phyloP scores from a whole-genome alignment of 2,113 vertebrate species.

The Herpailurus yagouaroundi region DNA sequence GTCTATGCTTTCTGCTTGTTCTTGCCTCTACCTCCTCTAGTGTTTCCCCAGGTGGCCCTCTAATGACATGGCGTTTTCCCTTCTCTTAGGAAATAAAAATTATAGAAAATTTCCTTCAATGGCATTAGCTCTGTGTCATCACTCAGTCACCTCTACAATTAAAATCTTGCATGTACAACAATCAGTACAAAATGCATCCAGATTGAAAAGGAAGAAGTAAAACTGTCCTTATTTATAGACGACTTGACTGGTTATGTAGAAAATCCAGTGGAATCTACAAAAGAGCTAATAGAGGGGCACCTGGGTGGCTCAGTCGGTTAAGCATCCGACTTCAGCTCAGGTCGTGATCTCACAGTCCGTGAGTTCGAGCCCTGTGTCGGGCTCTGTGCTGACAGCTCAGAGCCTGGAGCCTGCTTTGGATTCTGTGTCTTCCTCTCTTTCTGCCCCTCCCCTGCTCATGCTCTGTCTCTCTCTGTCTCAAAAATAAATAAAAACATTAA shows the following conservation, averaged over 20 bases:
- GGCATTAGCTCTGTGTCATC: not conserved
- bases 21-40: not conserved
- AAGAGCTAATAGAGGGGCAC: not conserved
- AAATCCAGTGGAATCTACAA: not conserved
- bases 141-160: not conserved
- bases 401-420: too few species aligned
- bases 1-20: not conserved
- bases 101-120: not conserved
- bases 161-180: not conserved
- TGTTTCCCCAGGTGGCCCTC: not conserved
- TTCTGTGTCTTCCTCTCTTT: too few species aligned
- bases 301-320: too few species aligned
- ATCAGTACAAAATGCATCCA: not conserved
- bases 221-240: not conserved
- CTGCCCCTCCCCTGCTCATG: too few species aligned
- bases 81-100: not conserved
- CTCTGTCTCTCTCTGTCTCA: too few species aligned
- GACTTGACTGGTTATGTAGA: not conserved
- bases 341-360: too few species aligned
- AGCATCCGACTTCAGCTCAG: too few species aligned
- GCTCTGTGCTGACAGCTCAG: too few species aligned
- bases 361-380: too few species aligned
- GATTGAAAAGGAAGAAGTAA: not conserved
- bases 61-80: too few species aligned
- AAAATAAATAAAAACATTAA: not conserved